These are phyloP conservation scores for Borostomias antarcticus DNA, from an alignment of 2,797 vertebrate genomes.

Conservation along the genomic window DNA sequence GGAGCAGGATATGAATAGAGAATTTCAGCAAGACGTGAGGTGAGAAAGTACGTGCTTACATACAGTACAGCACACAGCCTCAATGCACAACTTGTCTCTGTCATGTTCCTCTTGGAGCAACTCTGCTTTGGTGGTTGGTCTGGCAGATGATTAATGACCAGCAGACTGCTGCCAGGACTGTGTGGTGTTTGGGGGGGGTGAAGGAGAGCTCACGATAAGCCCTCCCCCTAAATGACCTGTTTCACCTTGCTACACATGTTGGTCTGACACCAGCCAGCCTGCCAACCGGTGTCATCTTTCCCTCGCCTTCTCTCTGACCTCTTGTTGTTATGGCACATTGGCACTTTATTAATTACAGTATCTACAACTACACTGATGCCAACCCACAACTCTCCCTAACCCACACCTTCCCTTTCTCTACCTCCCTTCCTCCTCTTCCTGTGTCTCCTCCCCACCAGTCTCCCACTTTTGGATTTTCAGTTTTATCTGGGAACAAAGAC, in stretches of 20 bases:
- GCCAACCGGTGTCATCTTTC: slow-evolving; percentile 22
- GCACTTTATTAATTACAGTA: background rate
- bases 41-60: background rate
- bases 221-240: slow-evolving; percentile 20
- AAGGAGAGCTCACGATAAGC: slow-evolving; percentile 16
- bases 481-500: background rate
- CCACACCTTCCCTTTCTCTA: background rate
- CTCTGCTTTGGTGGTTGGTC: background rate
- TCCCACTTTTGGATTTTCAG: background rate
- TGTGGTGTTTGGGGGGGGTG: background rate
- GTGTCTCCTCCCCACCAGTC: background rate
- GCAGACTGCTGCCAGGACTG: background rate
- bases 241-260: slow-evolving; percentile 59
- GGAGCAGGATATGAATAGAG: background rate
- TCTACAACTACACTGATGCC: background rate
- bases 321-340: background rate
- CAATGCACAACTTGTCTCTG: background rate
- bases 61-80: background rate
- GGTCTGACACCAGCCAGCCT: slow-evolving; percentile 36
- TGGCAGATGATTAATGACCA: slow-evolving; percentile 7
- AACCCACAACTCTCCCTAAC: background rate
- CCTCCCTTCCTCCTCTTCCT: slow-evolving; percentile 12
- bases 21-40: background rate
- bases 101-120: background rate
- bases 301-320: slow-evolving; percentile 4